A percentile compares a stretch with the other conserved stretches of the same genome.
Conservation (phyloP, 2,888 invertebrate species). For the Galerucella nymphaeae region DNA sequence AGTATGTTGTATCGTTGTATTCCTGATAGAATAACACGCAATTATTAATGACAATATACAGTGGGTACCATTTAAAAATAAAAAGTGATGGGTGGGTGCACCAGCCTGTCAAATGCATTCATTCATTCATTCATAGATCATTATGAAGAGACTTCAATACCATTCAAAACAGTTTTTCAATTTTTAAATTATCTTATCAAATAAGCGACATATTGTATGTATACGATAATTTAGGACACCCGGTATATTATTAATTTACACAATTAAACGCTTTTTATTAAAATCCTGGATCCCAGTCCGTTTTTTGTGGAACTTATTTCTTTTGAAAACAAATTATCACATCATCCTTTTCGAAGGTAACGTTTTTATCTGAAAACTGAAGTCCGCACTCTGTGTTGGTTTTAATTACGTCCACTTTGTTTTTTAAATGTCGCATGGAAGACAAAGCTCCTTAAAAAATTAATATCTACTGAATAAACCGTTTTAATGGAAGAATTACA, state of each 20-base stretch:
- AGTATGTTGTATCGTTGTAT: too few relatives aligned
- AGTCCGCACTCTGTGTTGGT: slow-evolving; percentile 91
- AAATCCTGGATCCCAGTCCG: slow-evolving; percentile 90
- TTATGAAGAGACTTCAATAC: too few relatives aligned
- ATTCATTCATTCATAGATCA: too few relatives aligned
- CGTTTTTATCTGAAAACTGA: slow-evolving; percentile 72
- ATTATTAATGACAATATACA: too few relatives aligned
- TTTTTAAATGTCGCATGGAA: slow-evolving; percentile 90
- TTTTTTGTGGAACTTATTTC: slow-evolving; percentile 72
- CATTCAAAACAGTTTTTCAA: too few relatives aligned
- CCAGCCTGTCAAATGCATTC: too few relatives aligned
- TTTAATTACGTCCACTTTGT: slow-evolving; percentile 85
- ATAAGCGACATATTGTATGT: too few relatives aligned
- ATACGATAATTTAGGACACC: too few relatives aligned
- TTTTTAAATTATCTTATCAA: too few relatives aligned
- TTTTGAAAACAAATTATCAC: slow-evolving; percentile 79
- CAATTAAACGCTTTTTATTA: slow-evolving; percentile 58
- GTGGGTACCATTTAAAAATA: too few relatives aligned
- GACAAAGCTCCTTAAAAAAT: slow-evolving; percentile 72
- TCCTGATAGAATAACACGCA: too few relatives aligned
- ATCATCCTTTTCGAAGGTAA: slow-evolving; percentile 81
- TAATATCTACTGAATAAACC: slow-evolving; percentile 35
- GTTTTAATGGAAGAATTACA: slow-evolving; percentile 57
- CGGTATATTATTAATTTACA: slow-evolving; percentile 13
- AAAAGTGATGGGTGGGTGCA: too few relatives aligned